These are phyloP conservation scores for Hyaena hyaena DNA, from an alignment of 2,113 vertebrate genomes.

Conservation along the genomic window DNA sequence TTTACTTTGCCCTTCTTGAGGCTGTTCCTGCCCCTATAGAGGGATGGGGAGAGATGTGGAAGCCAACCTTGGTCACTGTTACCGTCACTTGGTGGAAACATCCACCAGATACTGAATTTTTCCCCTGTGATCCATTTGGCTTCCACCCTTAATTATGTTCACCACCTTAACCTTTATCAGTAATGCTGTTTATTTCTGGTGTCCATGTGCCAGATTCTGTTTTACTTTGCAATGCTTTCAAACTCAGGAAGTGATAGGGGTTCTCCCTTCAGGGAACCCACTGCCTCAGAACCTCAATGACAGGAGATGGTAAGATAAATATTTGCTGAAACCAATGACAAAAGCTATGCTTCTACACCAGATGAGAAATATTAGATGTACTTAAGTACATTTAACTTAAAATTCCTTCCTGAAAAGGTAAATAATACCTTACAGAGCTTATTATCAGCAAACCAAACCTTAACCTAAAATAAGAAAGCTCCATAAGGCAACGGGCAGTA, in stretches of 20 bases:
- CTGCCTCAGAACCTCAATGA: not conserved
- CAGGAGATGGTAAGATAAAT: not conserved
- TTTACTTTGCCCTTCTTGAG: not conserved
- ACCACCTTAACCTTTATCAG: not conserved
- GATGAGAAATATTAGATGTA: not conserved
- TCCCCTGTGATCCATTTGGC: not conserved
- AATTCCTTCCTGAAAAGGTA: not conserved
- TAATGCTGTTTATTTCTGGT: not conserved
- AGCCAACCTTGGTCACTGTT: not conserved
- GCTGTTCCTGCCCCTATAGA: not conserved
- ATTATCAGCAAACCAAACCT: not conserved
- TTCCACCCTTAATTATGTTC: not conserved
- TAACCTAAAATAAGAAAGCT: not conserved
- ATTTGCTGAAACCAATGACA: not conserved
- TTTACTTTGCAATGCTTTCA: not conserved
- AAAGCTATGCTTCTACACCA: not conserved
- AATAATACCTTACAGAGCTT: not conserved
- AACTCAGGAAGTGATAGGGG: not conserved
- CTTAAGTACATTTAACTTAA: not conserved
- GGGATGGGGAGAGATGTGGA: fast-evolving
- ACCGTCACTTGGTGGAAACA: not conserved
- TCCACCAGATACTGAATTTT: not conserved
- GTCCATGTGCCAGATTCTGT: not conserved
- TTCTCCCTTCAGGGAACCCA: not conserved
- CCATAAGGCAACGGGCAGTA: not conserved